Percentiles rank a stretch among this genome's conserved stretches.
phyloP scores from a whole-genome alignment of 2,797 vertebrate genomes.

The Neostethus bicornis region DNA sequence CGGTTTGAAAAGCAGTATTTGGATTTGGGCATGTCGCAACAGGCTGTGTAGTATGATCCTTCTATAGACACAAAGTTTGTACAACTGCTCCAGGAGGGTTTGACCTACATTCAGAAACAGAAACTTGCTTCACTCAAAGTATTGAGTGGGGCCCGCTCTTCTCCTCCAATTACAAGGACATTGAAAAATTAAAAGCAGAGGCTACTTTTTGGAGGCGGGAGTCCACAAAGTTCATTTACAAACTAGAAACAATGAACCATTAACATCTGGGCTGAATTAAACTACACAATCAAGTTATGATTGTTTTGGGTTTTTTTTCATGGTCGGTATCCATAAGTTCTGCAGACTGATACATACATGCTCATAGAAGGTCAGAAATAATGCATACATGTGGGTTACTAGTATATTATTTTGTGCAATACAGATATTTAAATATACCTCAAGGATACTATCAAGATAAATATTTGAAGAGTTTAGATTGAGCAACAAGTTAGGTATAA shows the following conservation, averaged over 20 bases:
- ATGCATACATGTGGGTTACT: neutral
- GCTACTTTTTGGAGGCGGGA: conserved; percentile 9
- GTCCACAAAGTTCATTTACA: conserved; percentile 11
- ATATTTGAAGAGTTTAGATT: neutral
- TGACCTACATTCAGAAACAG: conserved; percentile 56
- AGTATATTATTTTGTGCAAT: neutral
- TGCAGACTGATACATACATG: neutral
- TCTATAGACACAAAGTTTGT: conserved; percentile 7
- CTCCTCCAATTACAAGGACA: neutral
- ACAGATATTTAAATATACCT: neutral
- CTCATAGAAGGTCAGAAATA: neutral
- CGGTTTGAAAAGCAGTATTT: conserved; percentile 3
- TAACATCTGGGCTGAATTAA: neutral
- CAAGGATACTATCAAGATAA: neutral
- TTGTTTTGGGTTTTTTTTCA: neutral
- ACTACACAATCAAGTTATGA: conserved; percentile 1
- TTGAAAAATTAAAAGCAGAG: conserved; percentile 8
- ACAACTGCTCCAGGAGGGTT: conserved; percentile 25
- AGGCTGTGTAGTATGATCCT: conserved; percentile 13
- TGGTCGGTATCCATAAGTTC: neutral
- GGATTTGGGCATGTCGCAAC: conserved; percentile 9
- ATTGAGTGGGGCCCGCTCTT: conserved; percentile 3
- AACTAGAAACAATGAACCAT: conserved; percentile 23
- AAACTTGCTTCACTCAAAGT: conserved; percentile 27
- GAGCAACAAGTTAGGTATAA: no score